A percentile compares a stretch with the other conserved stretches of the same genome.
Evolutionary conservation across 2,113 vertebrate species (phyloP).

Genomic region (Bombycilla garrulus): DNA sequence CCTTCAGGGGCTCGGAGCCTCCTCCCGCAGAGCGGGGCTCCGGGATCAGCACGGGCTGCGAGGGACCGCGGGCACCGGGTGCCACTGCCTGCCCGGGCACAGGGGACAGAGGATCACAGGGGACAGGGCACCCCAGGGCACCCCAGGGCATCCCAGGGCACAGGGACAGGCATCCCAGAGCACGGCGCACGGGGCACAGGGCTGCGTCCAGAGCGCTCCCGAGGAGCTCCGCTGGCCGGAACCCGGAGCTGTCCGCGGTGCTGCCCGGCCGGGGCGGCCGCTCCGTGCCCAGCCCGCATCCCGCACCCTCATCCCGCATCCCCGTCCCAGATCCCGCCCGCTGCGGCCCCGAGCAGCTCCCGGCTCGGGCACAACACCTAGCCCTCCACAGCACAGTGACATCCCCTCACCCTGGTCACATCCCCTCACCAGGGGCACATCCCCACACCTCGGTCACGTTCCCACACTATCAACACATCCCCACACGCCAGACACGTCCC

Average conservation of each 20-base stretch:
- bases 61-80: too few relatives aligned
- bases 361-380: fast-evolving
- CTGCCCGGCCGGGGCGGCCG: neutral
- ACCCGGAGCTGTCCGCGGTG: neutral
- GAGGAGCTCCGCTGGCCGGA: neutral
- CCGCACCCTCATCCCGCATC: fast-evolving
- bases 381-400: neutral
- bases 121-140: neutral
- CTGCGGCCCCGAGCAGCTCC: fast-evolving
- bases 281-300: neutral
- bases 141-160: neutral
- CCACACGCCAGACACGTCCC: fast-evolving
- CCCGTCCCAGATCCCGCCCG: neutral
- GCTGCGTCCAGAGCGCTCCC: fast-evolving
- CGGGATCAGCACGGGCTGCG: too few relatives aligned
- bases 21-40: too few relatives aligned
- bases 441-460: fast-evolving
- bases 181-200: neutral
- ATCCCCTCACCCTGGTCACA: fast-evolving
- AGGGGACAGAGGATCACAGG: too few relatives aligned
- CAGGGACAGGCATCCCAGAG: neutral
- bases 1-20: too few relatives aligned
- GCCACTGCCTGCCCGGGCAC: too few relatives aligned
- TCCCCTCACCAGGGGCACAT: fast-evolving
- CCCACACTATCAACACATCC: neutral